Conservation (phyloP, 1,140 invertebrate genomes). For the Drosophila guanche region DNA sequence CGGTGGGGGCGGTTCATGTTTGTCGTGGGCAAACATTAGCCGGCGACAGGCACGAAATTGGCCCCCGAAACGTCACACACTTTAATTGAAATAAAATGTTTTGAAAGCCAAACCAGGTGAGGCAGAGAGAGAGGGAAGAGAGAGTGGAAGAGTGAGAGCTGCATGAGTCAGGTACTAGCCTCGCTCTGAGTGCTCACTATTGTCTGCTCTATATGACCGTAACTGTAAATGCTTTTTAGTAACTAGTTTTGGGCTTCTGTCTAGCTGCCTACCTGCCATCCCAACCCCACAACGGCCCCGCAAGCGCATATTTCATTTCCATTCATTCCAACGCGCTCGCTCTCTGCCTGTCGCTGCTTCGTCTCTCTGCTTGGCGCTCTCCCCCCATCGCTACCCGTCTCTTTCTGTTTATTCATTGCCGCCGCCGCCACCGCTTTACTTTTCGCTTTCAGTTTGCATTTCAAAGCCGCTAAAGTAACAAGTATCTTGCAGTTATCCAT, state of each 20-base stretch:
- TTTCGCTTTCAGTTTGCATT: constrained; percentile 77
- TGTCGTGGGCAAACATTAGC: constrained; percentile 57
- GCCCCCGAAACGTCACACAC: constrained; percentile 28
- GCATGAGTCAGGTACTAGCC: constrained; percentile 39
- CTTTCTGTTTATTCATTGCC: constrained; percentile 64
- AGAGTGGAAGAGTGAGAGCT: constrained; percentile 8
- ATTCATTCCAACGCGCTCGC: constrained; percentile 43
- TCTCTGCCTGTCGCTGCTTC: not conserved
- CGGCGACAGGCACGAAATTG: constrained; percentile 35
- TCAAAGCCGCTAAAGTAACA: constrained; percentile 80
- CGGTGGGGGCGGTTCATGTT: constrained; percentile 32
- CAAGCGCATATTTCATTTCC: constrained; percentile 62
- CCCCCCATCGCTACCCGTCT: not conserved
- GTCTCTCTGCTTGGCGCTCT: not conserved
- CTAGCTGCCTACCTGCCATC: constrained; percentile 19
- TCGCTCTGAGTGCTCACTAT: constrained; percentile 43
- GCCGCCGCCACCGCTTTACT: constrained; percentile 47
- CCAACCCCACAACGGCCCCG: not conserved
- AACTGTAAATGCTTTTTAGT: constrained; percentile 74
- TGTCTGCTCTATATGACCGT: constrained; percentile 72
- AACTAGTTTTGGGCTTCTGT: constrained; percentile 63
- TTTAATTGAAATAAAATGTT: constrained; percentile 79
- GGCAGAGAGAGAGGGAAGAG: not conserved
- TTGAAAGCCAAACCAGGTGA: constrained; percentile 29
- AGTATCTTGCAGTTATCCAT: constrained; percentile 77